Conservation (phyloP, 2,113 vertebrate species). For the Edolisoma coerulescens region DNA sequence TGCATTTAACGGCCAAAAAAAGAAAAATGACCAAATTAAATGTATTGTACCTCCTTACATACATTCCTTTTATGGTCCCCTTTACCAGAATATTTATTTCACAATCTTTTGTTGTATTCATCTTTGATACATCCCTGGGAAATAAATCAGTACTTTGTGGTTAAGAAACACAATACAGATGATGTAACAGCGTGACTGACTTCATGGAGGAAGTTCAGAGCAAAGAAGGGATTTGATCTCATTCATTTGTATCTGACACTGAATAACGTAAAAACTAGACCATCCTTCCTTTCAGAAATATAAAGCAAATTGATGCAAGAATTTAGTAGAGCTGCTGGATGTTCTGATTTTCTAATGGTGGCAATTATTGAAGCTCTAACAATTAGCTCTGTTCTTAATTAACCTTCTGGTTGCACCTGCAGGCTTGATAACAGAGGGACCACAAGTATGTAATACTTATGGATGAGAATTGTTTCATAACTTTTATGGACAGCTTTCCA, state of each 20-base stretch:
- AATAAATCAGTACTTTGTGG: background rate
- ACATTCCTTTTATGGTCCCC: background rate
- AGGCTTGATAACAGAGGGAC: background rate
- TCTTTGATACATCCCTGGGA: background rate
- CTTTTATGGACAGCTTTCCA: background rate
- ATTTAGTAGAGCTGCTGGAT: background rate
- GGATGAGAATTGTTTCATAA: background rate
- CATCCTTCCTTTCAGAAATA: background rate
- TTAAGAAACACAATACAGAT: background rate
- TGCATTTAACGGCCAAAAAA: background rate
- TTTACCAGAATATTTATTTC: background rate
- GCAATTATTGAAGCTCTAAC: background rate
- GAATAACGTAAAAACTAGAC: background rate
- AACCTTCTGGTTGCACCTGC: background rate
- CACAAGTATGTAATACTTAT: fast-evolving
- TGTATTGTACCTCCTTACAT: background rate
- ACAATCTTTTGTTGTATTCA: background rate
- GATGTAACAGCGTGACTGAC: background rate
- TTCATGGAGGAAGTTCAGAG: background rate
- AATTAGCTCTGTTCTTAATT: background rate
- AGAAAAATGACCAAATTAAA: background rate
- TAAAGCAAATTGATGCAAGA: background rate
- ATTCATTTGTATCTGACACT: background rate
- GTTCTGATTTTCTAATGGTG: background rate
- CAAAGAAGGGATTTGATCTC: background rate